Base-by-base conservation (phyloP, 2,797 vertebrate genomes). In the Apogon hyalosoma region DNA sequence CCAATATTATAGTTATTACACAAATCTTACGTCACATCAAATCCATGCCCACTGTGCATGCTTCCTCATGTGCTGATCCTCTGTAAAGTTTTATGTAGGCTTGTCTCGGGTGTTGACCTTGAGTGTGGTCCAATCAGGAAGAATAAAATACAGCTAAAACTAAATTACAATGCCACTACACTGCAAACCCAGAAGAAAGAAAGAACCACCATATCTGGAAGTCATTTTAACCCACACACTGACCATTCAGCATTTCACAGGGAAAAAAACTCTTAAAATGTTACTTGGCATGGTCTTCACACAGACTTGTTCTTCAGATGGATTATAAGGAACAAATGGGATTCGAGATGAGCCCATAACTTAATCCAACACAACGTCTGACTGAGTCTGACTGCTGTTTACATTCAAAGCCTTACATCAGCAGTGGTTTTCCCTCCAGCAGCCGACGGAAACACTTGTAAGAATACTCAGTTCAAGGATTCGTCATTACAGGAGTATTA, bases 281-380 rank as follows among this genome's bases (percentile, higher is more conserved):
- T 59, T 50, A 18, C 61, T 54, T 73, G 63, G 43, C 69, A 28
- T n/a, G 24, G 28, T 58, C 0, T 58, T 67, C 53, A 14, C 53
- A 14, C 57, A 59, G 52, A 61, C 57, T 70, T 68, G 69, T 68
- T 86, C 54, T 49, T 77, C 49, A 4, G 58, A 77, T 64, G 79
- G 83, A 88, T 89, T 86, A 89, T 10, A 13, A 57, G 12, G 18
- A 77, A 50, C 14, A 72, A 82, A 77, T 53, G 47, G 70, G 71
- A 64, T 48, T 81, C 54, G 56, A 63, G 33, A 77, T 62, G 64
- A 74, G 68, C 53, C 69, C 61, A 53, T 60, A 63, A 63, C n/a
- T 28, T 82, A 82, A 88, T 84, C 80, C 63, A 63, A 63, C 54
- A 24, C 28, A 36, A 49, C 16, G 13, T 46, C 13, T 41, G n/a